phyloP scores from a whole-genome alignment of 1,140 invertebrate genomes.

The Drosophila neocordata region DNA sequence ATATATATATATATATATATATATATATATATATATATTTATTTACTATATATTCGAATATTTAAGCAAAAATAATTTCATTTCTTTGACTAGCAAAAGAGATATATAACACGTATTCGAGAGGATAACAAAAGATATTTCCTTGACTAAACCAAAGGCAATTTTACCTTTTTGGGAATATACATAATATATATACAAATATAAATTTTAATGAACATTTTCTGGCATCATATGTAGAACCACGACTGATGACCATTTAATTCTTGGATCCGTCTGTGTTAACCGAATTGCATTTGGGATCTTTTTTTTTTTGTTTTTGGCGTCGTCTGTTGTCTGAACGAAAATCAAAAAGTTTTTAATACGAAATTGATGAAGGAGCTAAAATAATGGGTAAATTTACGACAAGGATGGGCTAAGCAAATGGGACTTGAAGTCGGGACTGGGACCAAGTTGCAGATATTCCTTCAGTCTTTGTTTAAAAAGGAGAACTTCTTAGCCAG shows the following conservation, averaged over 20 bases:
- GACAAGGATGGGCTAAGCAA: conserved; percentile 22
- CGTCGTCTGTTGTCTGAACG: conserved; percentile 6
- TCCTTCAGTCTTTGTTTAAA: neutral
- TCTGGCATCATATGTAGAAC: neutral
- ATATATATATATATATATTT: too few relatives aligned
- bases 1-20: too few relatives aligned
- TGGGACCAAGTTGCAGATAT: neutral
- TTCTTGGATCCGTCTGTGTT: neutral
- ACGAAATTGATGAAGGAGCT: conserved; percentile 46
- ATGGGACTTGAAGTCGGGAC: neutral
- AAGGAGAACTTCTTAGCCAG: conserved; percentile 21
- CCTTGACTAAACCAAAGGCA: too few relatives aligned
- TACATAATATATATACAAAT: too few relatives aligned
- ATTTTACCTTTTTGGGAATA: too few relatives aligned
- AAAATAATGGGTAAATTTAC: conserved; percentile 55
- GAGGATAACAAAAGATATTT: too few relatives aligned
- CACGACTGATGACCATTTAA: neutral
- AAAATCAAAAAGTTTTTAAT: conserved; percentile 30
- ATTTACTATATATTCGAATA: too few relatives aligned
- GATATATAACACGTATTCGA: too few relatives aligned
- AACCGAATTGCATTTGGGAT: neutral
- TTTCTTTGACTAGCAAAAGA: too few relatives aligned
- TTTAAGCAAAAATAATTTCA: too few relatives aligned
- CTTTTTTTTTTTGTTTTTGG: neutral
- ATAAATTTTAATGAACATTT: conserved; percentile 7